Evolutionary conservation across 2,888 invertebrate genomes (phyloP), one percentile per base, ranked within the genome.

Genomic region (Parnassius glacialis): DNA sequence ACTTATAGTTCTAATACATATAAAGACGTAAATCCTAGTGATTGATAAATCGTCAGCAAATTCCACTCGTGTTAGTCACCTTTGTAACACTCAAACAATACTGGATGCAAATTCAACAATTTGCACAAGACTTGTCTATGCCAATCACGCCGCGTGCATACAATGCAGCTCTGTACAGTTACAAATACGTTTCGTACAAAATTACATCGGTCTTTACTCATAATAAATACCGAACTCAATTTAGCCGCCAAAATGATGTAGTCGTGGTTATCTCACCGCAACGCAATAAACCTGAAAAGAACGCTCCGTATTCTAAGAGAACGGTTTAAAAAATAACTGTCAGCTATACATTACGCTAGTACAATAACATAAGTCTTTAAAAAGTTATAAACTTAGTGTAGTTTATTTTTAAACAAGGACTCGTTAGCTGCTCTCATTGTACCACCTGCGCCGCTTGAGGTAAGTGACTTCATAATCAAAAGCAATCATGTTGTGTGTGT

Each of bases 21-120:
- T 42, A 48, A 41, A 43, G 43, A 43, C 56, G 56, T 62, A 60
- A 64, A 67, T 62, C 64, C 54, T 50, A 44, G 56, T 62, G 64
- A 65, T 64, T 55, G 62, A 64, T 61, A 67, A 62, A 59, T 64
- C 64, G 60, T 61, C 59, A 57, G 64, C 51, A 57, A 68, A 71
- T 72, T 68, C 73, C 71, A 54, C 47, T 48, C 44, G 57, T 51
- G 66, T 72, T 70, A 74, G 64, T 74, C 71, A 74, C 65, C 63
- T 65, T 57, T 66, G 61, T 67, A 63, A 67, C 66, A 58, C 59
- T 65, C 67, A 68, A 60, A 72, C 72, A 73, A 70, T 70, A 70
- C 62, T 67, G 62, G 66, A 73, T 74, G 73, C 70, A 70, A 73
- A 73, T 72, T 62, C 65, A 62, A 68, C 69, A 69, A 68, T 70